Evolutionary conservation across 1,140 invertebrate genomes (phyloP).

Genomic region (Sinella curviseta): DNA sequence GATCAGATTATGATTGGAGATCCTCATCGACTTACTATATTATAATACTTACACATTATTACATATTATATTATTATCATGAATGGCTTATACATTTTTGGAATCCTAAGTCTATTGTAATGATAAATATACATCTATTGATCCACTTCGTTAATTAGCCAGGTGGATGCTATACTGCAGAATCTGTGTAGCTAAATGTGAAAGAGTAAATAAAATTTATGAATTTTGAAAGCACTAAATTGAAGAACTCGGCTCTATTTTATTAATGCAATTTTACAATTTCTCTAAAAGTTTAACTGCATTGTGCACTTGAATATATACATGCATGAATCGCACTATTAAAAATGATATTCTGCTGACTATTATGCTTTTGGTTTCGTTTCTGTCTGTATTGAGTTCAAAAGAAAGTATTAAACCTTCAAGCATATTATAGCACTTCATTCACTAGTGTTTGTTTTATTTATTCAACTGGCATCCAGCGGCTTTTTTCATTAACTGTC

Average conservation of each 20-base stretch:
- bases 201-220: constrained; percentile 12
- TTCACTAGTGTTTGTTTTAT: neutral
- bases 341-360: no score
- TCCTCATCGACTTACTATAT: constrained; percentile 14
- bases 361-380: no score
- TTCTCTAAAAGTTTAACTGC: neutral
- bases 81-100: constrained; percentile 19
- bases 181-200: constrained; percentile 25
- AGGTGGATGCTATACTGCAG: constrained; percentile 16
- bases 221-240: neutral
- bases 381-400: no score
- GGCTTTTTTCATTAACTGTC: neutral
- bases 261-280: neutral
- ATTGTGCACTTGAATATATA: no score
- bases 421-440: neutral
- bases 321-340: no score
- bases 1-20: neutral
- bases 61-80: neutral
- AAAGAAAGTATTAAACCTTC: neutral
- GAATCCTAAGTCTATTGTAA: neutral
- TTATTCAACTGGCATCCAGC: neutral
- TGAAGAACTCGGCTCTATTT: neutral
- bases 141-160: neutral
- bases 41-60: neutral
- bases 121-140: neutral